These are phyloP conservation scores for Ischnura elegans DNA, from an alignment of 2,888 invertebrate genomes.

Conservation along the genomic window DNA sequence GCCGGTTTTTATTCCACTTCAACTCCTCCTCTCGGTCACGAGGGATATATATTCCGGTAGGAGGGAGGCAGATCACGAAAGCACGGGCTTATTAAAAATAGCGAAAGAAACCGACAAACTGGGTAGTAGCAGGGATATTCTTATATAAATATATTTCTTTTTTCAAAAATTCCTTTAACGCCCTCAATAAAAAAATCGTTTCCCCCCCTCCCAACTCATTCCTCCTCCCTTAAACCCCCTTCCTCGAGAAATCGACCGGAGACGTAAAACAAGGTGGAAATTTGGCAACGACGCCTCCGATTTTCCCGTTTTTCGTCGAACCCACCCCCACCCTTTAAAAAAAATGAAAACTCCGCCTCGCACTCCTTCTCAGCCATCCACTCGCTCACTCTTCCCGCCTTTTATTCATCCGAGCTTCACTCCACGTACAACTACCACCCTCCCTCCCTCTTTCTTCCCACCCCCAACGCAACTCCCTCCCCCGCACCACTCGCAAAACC, in stretches of 20 bases:
- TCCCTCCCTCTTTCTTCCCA: neutral
- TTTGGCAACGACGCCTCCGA: constrained; percentile 50
- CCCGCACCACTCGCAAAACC: neutral
- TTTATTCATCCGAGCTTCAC: neutral
- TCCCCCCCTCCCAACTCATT: neutral
- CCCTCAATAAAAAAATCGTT: constrained; percentile 5
- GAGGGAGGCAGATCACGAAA: constrained; percentile 36
- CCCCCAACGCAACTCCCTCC: neutral
- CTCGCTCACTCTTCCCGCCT: neutral
- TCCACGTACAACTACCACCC: no score
- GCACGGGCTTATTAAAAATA: constrained; percentile 1
- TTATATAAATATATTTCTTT: no score
- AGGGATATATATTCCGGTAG: neutral
- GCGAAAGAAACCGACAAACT: neutral
- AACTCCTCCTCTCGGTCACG: constrained; percentile 11
- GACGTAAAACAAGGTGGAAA: constrained; percentile 41
- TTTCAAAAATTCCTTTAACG: neutral
- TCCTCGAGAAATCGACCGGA: constrained; percentile 33
- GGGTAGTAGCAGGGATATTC: neutral
- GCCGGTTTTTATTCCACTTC: neutral
- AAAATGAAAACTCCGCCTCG: constrained; percentile 53
- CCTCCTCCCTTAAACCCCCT: neutral
- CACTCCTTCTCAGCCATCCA: neutral
- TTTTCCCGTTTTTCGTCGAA: constrained; percentile 52
- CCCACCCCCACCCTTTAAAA: constrained; percentile 61